phyloP scores from a whole-genome alignment of 1,140 invertebrate species.

The Bombus pyrosoma region DNA sequence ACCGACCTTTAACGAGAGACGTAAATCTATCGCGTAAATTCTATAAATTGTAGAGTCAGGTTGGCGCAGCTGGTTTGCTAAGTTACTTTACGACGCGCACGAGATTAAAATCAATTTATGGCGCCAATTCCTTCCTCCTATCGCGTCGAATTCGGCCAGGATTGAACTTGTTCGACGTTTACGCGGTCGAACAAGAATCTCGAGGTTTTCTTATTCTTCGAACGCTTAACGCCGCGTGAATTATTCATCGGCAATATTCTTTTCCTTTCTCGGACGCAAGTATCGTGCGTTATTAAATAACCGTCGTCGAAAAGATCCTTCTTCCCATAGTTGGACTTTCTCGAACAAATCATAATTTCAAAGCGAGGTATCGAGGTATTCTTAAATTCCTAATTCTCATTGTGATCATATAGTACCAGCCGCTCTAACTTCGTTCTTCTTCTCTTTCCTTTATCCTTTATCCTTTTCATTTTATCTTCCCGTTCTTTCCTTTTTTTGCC shows the following conservation, averaged over 20 bases:
- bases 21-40: slow-evolving; percentile 68
- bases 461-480: not conserved
- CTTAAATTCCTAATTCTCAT: slow-evolving; percentile 31
- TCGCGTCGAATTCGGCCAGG: slow-evolving; percentile 35
- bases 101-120: slow-evolving; percentile 74
- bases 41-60: slow-evolving; percentile 63
- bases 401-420: not conserved
- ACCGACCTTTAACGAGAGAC: slow-evolving; percentile 60
- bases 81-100: slow-evolving; percentile 70
- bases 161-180: slow-evolving; percentile 2
- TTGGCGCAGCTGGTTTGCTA: slow-evolving; percentile 63
- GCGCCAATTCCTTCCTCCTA: slow-evolving; percentile 51
- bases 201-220: too few species aligned
- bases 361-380: slow-evolving; percentile 4
- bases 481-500: not conserved
- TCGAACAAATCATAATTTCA: slow-evolving; percentile 24
- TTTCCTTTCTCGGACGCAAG: not conserved
- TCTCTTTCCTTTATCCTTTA: not conserved
- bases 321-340: not conserved
- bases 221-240: not conserved
- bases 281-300: slow-evolving; percentile 30
- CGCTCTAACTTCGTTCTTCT: not conserved
- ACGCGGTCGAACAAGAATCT: not conserved
- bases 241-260: slow-evolving; percentile 10
- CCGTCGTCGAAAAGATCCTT: not conserved